Percentiles rank a stretch among this genome's conserved stretches.
Conservation (phyloP, 2,888 invertebrate genomes). For the Ectobius pallidus region DNA sequence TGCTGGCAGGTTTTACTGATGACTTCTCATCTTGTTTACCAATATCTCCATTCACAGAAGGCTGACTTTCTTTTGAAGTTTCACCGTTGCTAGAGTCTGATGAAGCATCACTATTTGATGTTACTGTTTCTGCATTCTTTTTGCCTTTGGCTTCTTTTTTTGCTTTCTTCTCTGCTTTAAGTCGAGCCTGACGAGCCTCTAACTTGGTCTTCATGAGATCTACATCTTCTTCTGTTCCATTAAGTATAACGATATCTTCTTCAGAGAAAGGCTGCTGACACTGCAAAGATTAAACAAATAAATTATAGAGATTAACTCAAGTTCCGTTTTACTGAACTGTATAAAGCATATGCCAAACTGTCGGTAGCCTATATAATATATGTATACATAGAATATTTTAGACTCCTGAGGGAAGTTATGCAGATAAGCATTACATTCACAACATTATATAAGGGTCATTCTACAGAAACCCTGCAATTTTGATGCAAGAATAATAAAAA, state of each 20-base stretch:
- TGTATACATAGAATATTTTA: too few species aligned
- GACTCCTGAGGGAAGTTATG: too few species aligned
- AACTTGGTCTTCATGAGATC: slow-evolving; percentile 67
- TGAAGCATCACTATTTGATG: not conserved
- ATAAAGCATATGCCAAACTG: too few species aligned
- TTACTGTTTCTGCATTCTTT: not conserved
- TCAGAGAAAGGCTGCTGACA: slow-evolving; percentile 80
- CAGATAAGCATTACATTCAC: too few species aligned
- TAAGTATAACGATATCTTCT: slow-evolving; percentile 85
- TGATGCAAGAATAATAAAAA: too few species aligned
- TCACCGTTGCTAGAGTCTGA: not conserved
- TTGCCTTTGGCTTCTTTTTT: slow-evolving; percentile 51
- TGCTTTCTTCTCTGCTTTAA: slow-evolving; percentile 71
- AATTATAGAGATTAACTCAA: too few species aligned
- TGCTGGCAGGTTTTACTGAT: slow-evolving; percentile 1
- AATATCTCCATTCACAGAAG: not conserved
- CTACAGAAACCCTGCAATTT: too few species aligned
- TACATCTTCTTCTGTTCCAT: slow-evolving; percentile 82
- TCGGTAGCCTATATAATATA: too few species aligned
- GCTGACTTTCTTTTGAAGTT: too few species aligned
- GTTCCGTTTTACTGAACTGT: too few species aligned
- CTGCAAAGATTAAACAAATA: too few species aligned
- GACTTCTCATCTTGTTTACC: slow-evolving; percentile 2
- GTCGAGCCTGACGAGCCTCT: slow-evolving; percentile 69
- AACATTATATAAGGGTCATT: too few species aligned